phyloP scores from a whole-genome alignment of 2,888 invertebrate genomes.

The Ophion costatus region DNA sequence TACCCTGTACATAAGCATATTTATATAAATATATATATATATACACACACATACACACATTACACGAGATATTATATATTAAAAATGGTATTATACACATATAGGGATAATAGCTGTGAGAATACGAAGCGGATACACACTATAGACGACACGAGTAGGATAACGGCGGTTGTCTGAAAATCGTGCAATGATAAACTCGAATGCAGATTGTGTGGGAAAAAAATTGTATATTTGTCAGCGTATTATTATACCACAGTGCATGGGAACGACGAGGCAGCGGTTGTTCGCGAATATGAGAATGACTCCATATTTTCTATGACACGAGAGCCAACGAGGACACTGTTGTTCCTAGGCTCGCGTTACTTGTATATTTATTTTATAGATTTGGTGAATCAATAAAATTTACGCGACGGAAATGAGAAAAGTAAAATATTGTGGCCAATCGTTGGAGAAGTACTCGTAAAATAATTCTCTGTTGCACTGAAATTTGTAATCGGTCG shows the following conservation, averaged over 20 bases:
- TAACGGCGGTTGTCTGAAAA: conserved; percentile 36
- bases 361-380: conserved; percentile 66
- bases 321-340: conserved; percentile 5
- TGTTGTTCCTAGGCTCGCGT: conserved; percentile 45
- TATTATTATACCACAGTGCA: background rate
- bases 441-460: background rate
- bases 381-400: conserved; percentile 62
- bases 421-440: conserved; percentile 11
- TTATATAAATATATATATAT: conserved; percentile 43
- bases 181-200: conserved; percentile 52
- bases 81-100: conserved; percentile 49
- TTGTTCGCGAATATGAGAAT: conserved; percentile 29
- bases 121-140: conserved; percentile 20
- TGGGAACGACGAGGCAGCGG: conserved; percentile 10
- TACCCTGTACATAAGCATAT: conserved; percentile 64
- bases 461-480: too few relatives aligned
- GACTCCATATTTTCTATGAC: conserved; percentile 17
- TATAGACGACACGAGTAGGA: conserved; percentile 40
- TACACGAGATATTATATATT: conserved; percentile 40
- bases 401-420: conserved; percentile 45
- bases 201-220: conserved; percentile 14
- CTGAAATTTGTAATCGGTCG: too few relatives aligned
- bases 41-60: conserved; percentile 54
- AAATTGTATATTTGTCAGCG: conserved; percentile 33
- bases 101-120: conserved; percentile 57